Percentiles rank a stretch among this genome's conserved stretches.
These are phyloP conservation scores for Eulithis prunata DNA, from an alignment of 2,888 invertebrate species.

Conservation along the genomic window DNA sequence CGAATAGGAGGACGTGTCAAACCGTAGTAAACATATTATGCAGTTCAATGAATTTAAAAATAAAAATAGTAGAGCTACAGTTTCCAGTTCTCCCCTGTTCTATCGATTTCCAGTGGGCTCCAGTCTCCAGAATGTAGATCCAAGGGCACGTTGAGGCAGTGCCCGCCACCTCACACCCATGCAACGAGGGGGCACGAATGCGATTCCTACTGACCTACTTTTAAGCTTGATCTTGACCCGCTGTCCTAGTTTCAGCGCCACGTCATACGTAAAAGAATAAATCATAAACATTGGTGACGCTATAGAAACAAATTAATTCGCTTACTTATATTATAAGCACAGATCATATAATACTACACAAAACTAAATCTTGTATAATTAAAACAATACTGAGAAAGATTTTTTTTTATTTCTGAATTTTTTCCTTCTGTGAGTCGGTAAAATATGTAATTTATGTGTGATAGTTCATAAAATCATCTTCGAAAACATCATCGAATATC, in stretches of 20 bases:
- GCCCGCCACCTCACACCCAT: slow-evolving; percentile 41
- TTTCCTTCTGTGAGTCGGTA: not conserved
- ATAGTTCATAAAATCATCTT: slow-evolving; percentile 21
- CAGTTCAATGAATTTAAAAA: not conserved
- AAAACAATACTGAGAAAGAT: slow-evolving; percentile 6
- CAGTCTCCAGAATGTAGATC: slow-evolving; percentile 33
- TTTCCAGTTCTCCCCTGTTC: not conserved
- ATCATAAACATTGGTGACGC: slow-evolving; percentile 23
- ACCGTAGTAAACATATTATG: not conserved
- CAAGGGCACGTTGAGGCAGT: slow-evolving; percentile 52
- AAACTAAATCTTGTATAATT: too few relatives aligned
- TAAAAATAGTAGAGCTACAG: slow-evolving; percentile 1
- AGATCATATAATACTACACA: too few relatives aligned
- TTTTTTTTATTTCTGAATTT: not conserved
- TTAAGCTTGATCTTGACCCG: slow-evolving; percentile 70
- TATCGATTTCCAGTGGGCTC: slow-evolving; percentile 5
- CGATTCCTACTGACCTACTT: slow-evolving; percentile 71
- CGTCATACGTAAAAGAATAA: slow-evolving; percentile 37
- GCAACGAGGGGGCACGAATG: slow-evolving; percentile 53
- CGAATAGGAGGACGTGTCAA: too few relatives aligned
- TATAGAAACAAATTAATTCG: slow-evolving; percentile 15
- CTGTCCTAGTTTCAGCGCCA: slow-evolving; percentile 41
- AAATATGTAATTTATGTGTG: not conserved
- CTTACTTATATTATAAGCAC: not conserved
- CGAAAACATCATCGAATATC: slow-evolving; percentile 22